These are phyloP conservation scores for Papilio polytes DNA, from an alignment of 1,140 invertebrate genomes.

Conservation along the genomic window DNA sequence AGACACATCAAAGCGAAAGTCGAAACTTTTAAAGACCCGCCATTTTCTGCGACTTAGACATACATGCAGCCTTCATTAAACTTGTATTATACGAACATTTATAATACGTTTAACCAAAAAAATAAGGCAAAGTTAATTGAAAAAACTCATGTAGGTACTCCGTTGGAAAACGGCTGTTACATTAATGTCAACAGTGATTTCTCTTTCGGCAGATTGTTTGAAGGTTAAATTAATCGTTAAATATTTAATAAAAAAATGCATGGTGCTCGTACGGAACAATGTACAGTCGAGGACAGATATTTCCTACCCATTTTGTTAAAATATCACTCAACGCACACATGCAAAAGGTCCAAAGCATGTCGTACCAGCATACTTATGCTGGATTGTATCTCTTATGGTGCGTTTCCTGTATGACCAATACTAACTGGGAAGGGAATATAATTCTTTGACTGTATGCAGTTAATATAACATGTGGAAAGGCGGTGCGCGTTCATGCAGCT, in stretches of 20 bases:
- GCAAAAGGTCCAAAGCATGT: no score
- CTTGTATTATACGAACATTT: neutral
- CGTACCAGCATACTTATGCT: no score
- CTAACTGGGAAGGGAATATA: no score
- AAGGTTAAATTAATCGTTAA: conserved; percentile 31
- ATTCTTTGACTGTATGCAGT: neutral
- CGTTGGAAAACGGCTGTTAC: neutral
- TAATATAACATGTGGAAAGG: conserved; percentile 36
- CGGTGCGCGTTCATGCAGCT: conserved; percentile 39
- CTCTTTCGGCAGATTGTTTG: conserved; percentile 7
- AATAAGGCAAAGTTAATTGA: neutral
- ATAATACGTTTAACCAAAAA: neutral
- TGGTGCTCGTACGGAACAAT: neutral
- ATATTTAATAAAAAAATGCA: conserved; percentile 34
- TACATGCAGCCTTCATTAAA: conserved; percentile 16
- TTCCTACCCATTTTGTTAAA: no score
- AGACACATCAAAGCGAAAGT: conserved; percentile 36
- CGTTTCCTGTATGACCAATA: no score
- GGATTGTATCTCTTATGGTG: no score
- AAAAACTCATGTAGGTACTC: neutral
- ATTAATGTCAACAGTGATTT: conserved; percentile 14
- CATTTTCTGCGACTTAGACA: conserved; percentile 35
- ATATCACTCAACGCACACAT: no score
- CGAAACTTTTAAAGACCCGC: conserved; percentile 36
- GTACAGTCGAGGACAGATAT: neutral